Percentiles rank a stretch among this genome's conserved stretches.
Evolutionary conservation across 2,797 vertebrate species (phyloP).

Genomic region (Pantherophis alleghaniensis): DNA sequence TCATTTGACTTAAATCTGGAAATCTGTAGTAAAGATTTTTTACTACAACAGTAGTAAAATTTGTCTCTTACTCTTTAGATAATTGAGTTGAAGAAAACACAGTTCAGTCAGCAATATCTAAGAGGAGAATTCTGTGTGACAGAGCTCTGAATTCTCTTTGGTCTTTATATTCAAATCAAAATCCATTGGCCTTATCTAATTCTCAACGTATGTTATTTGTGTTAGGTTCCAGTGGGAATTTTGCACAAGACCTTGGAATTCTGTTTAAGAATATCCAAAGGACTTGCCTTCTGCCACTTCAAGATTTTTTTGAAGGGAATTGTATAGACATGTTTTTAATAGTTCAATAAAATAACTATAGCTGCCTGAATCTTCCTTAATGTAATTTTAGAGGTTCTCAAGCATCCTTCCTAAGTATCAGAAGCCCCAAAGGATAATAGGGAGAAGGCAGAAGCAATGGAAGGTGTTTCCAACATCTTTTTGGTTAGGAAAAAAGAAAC

Average conservation of each 20-base stretch:
- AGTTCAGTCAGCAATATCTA: not conserved
- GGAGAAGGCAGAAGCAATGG: not conserved
- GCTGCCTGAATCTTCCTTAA: not conserved
- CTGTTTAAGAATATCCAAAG: not conserved
- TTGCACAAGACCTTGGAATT: not conserved
- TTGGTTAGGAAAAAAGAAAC: not conserved
- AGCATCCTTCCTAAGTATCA: not conserved
- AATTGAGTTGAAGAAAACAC: not conserved
- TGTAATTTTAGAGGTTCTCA: not conserved
- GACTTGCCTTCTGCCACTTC: not conserved
- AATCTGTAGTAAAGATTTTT: not conserved
- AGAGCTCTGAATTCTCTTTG: not conserved
- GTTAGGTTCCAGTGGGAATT: not conserved
- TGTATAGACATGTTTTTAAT: not conserved
- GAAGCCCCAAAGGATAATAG: not conserved
- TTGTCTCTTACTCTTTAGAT: not conserved
- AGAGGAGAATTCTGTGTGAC: not conserved
- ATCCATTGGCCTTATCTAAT: not conserved
- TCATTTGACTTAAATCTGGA: not conserved
- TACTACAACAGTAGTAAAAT: not conserved
- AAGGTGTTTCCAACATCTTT: not conserved
- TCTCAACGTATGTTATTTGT: not conserved
- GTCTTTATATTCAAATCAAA: not conserved
- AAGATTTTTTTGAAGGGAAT: not conserved
- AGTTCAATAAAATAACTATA: not conserved